Base-by-base conservation (phyloP, 2,797 vertebrate genomes). In the Chromis chromis region DNA sequence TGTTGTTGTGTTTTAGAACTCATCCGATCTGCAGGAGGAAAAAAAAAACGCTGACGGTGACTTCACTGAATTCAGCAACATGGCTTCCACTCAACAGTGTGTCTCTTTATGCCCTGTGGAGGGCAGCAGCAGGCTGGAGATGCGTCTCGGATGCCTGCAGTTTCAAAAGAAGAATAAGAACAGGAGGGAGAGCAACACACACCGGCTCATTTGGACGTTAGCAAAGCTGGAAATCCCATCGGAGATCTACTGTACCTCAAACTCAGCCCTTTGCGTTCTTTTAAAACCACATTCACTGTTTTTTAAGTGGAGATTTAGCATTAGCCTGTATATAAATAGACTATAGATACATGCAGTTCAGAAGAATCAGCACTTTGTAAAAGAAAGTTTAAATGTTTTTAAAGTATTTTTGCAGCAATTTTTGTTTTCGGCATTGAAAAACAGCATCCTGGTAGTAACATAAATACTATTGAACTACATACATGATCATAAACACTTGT, bases 121-220 rank as follows among this genome's bases (percentile, higher is more conserved):
- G 85, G 90, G 90, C 90, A 91, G 89, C 83, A 90, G 82, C 65
- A 70, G 59, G 84, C 83, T 79, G 72, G 74, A 48, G 76, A 85
- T 87, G 33, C 54, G 36, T 59, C 57, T 19, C 2, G 22, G 24
- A 65, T 74, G 59, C 80, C 46, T 48, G 27, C 42, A 11, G 40
- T 36, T 2, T 39, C 21, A 0, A 71, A 72, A 74, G 69, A 60
- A 77, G 86, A 90, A 77, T 42, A 87, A 86, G 82, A 81, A 58
- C 0, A 21, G 21, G 64, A 54, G 3, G n/a, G 4, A 22, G 46
- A 42, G 19, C 36, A 66, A 52, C 13, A 46, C 10, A 48, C 17
- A 21, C 22, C 42, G 53, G 12, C n/a, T 55, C 9, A 6, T 13
- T 6, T n/a, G 17, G 27, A 7, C 2, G 22, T 36, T 21, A 21